Conservation (phyloP, 2,113 vertebrate species). For the Mesoclemmys tuberculata region DNA sequence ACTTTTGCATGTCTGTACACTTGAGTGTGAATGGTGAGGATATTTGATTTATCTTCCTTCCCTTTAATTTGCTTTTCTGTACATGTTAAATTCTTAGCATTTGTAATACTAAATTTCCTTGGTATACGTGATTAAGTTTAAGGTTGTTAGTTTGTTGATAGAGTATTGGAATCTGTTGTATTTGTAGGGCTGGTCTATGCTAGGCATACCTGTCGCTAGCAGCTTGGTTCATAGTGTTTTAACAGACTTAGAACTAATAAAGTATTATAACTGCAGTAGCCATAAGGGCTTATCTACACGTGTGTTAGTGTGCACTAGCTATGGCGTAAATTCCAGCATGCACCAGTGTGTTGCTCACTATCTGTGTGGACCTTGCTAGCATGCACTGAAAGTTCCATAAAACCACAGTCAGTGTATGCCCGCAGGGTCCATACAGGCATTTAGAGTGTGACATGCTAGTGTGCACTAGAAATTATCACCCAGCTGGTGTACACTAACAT, state of each 20-base stretch:
- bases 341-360: neutral
- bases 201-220: neutral
- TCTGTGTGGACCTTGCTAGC: neutral
- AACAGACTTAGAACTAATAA: neutral
- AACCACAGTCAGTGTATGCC: neutral
- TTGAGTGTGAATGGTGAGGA: neutral
- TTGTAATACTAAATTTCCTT: neutral
- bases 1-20: neutral
- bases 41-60: neutral
- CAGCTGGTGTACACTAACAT: neutral
- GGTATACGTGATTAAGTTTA: neutral
- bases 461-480: neutral
- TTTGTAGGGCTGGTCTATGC: neutral
- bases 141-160: neutral
- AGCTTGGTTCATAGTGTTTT: neutral
- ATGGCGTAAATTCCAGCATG: neutral
- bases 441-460: neutral
- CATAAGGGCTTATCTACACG: neutral
- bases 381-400: neutral
- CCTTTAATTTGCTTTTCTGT: neutral
- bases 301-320: neutral
- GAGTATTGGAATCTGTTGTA: neutral
- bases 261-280: neutral
- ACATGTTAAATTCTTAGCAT: neutral
- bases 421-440: neutral